Percentiles rank a stretch among this genome's conserved stretches.
phyloP scores from a whole-genome alignment of 1,140 invertebrate species.

The Protaetia brevitarsis region DNA sequence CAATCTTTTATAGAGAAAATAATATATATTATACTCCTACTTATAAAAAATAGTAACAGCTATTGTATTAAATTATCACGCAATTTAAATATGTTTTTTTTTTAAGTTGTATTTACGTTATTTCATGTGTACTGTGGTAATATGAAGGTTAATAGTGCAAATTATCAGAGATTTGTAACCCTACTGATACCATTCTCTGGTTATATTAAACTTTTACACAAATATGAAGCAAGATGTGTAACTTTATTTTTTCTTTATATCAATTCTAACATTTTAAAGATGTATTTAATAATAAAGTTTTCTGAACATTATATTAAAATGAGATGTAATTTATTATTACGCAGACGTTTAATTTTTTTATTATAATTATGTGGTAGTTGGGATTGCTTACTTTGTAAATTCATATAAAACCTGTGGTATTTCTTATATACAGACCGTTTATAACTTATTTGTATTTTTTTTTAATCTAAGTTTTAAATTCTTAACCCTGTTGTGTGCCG shows the following conservation, averaged over 20 bases:
- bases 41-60: constrained; percentile 9
- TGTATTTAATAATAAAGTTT: too few relatives aligned
- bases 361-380: not conserved
- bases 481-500: too few relatives aligned
- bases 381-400: not conserved
- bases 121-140: constrained; percentile 2
- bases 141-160: constrained; percentile 7
- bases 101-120: not conserved
- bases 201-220: too few relatives aligned
- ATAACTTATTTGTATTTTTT: too few relatives aligned
- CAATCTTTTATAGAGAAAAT: constrained; percentile 14
- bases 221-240: too few relatives aligned
- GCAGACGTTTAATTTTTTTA: not conserved
- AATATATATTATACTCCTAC: constrained; percentile 19
- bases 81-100: constrained; percentile 17
- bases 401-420: not conserved
- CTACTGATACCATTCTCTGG: too few relatives aligned
- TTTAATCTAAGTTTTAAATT: too few relatives aligned
- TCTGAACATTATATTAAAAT: too few relatives aligned
- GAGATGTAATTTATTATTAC: not conserved
- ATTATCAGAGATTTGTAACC: too few relatives aligned
- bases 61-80: constrained; percentile 1
- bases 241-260: too few relatives aligned
- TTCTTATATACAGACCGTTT: too few relatives aligned
- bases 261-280: too few relatives aligned